Percentiles rank a stretch among this genome's conserved stretches.
phyloP scores from a whole-genome alignment of 2,797 vertebrate genomes.

The Hoplostethus atlanticus region DNA sequence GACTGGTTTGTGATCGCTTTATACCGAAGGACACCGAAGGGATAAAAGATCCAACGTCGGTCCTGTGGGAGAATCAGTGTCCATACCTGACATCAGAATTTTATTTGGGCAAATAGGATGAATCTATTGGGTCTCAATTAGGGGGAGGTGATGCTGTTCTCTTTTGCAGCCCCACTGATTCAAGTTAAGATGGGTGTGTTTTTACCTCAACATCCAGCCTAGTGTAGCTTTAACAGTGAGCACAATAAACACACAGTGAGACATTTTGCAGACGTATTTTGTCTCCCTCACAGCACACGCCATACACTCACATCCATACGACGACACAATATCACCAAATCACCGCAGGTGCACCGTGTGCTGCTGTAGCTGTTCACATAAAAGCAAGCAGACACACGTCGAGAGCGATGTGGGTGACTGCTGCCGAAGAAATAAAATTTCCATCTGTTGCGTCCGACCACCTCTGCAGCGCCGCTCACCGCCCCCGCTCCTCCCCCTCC shows the following conservation, averaged over 20 bases:
- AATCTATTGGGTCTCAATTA: too few relatives aligned
- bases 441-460: constrained; percentile 57
- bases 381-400: constrained; percentile 51
- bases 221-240: constrained; percentile 19
- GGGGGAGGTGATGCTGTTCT: too few relatives aligned
- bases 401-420: constrained; percentile 54
- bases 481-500: constrained; percentile 27
- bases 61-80: too few relatives aligned
- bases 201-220: constrained; percentile 15
- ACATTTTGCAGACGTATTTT: constrained; percentile 19
- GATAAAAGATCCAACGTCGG: too few relatives aligned
- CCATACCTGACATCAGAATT: too few relatives aligned
- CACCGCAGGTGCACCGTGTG: neutral
- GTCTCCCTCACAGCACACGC: neutral
- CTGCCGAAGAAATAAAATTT: constrained; percentile 57
- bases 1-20: too few relatives aligned
- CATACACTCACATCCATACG: constrained; percentile 8
- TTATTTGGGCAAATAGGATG: too few relatives aligned
- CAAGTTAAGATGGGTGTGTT: constrained; percentile 6
- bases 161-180: neutral
- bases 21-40: too few relatives aligned
- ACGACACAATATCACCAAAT: neutral
- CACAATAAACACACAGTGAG: constrained; percentile 17
- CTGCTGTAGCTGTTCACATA: constrained; percentile 27
- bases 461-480: constrained; percentile 34